Conservation (phyloP, 1,140 invertebrate species). For the Homalodisca vitripennis region DNA sequence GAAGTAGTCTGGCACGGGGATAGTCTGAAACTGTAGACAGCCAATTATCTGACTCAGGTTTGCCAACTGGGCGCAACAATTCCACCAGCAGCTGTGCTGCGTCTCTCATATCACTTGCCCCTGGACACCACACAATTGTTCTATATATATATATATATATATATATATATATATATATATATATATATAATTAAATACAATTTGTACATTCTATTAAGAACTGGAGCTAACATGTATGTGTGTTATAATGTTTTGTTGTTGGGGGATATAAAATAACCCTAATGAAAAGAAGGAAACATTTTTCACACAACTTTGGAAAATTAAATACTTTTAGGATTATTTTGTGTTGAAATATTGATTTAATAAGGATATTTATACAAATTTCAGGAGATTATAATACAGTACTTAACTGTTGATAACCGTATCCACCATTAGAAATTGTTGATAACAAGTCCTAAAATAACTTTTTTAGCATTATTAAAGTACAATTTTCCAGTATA, state of each 20-base stretch:
- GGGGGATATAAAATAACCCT: background rate
- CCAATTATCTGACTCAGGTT: background rate
- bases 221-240: background rate
- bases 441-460: too few relatives aligned
- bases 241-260: background rate
- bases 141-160: too few relatives aligned
- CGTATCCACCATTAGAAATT: too few relatives aligned
- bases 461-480: too few relatives aligned
- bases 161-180: background rate
- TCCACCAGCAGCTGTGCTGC: background rate
- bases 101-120: background rate
- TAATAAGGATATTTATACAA: too few relatives aligned
- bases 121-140: background rate
- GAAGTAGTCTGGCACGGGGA: background rate
- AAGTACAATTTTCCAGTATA: too few relatives aligned
- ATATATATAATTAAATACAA: background rate
- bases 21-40: background rate
- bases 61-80: background rate
- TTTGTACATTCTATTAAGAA: background rate
- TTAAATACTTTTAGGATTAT: background rate
- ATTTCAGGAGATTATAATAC: too few relatives aligned
- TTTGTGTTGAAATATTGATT: too few relatives aligned
- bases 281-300: background rate
- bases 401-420: too few relatives aligned
- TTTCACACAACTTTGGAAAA: background rate